Percentiles rank a stretch among this genome's conserved stretches.
Conservation (phyloP, 2,113 vertebrate genomes). For the Microcebus lehilahytsara region DNA sequence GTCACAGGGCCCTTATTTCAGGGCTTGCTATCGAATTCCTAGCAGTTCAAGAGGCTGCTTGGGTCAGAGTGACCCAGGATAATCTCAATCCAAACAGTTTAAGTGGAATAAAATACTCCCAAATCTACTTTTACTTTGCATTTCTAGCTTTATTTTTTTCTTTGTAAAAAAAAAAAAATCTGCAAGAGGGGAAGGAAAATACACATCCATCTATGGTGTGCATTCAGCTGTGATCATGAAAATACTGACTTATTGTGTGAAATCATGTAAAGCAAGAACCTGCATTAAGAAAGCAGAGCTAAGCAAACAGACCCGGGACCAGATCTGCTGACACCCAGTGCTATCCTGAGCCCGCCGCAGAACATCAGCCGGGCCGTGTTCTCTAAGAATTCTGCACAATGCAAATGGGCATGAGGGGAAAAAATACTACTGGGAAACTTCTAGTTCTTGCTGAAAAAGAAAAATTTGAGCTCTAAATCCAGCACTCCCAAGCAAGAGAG, state of each 20-base stretch:
- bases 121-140: too few relatives aligned
- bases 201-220: not conserved
- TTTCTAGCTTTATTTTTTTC: too few relatives aligned
- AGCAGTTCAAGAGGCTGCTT: too few relatives aligned
- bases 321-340: not conserved
- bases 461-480: conserved; percentile 23
- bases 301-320: not conserved
- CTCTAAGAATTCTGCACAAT: conserved; percentile 19
- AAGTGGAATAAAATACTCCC: too few relatives aligned
- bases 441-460: conserved; percentile 41
- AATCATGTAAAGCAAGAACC: not conserved
- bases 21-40: too few relatives aligned
- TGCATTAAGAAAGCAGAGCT: not conserved
- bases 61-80: too few relatives aligned
- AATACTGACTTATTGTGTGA: not conserved
- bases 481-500: not conserved
- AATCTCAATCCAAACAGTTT: too few relatives aligned
- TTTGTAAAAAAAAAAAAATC: too few relatives aligned
- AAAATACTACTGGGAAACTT: not conserved
- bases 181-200: not conserved
- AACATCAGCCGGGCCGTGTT: not conserved
- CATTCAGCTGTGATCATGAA: conserved; percentile 15
- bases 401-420: not conserved
- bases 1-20: not conserved
- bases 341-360: not conserved